Conservation (phyloP, 1,140 invertebrate genomes). For the Druon quercuslanigerum region DNA sequence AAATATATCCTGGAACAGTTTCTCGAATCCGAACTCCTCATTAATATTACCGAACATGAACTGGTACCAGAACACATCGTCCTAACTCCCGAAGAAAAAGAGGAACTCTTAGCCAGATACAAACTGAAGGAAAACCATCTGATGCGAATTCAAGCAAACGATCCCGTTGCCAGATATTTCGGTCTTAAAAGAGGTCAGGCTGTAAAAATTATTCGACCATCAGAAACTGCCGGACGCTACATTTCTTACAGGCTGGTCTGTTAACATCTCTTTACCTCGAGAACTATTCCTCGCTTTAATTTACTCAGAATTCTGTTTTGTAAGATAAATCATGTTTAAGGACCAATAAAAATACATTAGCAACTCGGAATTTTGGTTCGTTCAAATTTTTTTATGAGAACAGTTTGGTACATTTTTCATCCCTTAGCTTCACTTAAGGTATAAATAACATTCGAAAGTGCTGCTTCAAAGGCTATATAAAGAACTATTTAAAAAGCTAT, state of each 20-base stretch:
- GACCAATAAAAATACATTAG: too few relatives aligned
- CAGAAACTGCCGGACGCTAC: conserved; percentile 98
- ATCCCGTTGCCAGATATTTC: conserved; percentile 98
- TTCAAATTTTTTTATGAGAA: too few relatives aligned
- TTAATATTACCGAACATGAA: conserved; percentile 99
- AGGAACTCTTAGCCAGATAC: conserved; percentile 94
- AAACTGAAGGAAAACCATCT: conserved; percentile 99
- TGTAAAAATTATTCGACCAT: conserved; percentile 97
- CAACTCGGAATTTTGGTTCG: too few relatives aligned
- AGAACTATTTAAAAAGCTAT: too few relatives aligned
- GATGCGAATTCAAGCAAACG: conserved; percentile 98
- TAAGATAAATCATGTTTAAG: conserved; percentile 48
- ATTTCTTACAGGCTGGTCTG: conserved; percentile 98
- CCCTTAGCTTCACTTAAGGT: too few relatives aligned
- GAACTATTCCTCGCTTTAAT: conserved; percentile 39
- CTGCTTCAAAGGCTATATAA: too few relatives aligned
- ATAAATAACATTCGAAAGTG: too few relatives aligned
- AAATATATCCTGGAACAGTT: conserved; percentile 99
- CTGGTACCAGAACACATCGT: conserved; percentile 99
- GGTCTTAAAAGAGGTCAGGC: conserved; percentile 98
- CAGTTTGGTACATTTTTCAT: too few relatives aligned
- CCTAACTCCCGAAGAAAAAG: conserved; percentile 97
- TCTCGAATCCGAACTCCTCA: conserved; percentile 96
- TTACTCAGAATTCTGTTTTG: conserved; percentile 44
- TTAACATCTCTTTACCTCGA: conserved; percentile 72